Evolutionary conservation across 1,140 invertebrate species (phyloP).

Genomic region (Calosoma granatense): DNA sequence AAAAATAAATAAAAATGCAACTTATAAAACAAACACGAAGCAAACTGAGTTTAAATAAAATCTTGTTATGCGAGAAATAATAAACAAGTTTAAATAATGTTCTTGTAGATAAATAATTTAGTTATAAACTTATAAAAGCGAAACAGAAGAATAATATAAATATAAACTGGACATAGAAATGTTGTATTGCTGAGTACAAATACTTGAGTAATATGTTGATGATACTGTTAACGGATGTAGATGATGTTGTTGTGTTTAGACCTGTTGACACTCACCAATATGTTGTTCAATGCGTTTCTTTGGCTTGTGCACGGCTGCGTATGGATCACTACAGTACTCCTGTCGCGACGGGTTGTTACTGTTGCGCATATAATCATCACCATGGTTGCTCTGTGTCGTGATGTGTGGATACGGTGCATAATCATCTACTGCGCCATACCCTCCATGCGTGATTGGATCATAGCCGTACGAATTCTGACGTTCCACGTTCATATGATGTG

Average conservation of each 20-base stretch:
- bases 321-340: conserved; percentile 76
- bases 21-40: neutral
- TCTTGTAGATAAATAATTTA: no score
- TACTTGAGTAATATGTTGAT: no score
- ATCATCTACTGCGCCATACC: conserved; percentile 73
- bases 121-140: no score
- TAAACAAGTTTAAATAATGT: no score
- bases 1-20: conserved; percentile 14
- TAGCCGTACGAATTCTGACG: conserved; percentile 58
- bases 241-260: no score
- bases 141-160: no score
- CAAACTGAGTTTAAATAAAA: no score
- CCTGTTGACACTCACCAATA: conserved; percentile 54
- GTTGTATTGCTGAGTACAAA: no score
- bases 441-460: conserved; percentile 66
- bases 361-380: conserved; percentile 58
- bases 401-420: conserved; percentile 75
- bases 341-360: conserved; percentile 71
- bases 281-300: conserved; percentile 72
- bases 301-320: conserved; percentile 75
- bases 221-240: no score
- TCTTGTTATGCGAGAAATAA: no score
- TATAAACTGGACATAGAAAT: no score
- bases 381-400: conserved; percentile 47
- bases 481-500: conserved; percentile 44